These are phyloP conservation scores for Alauda arvensis DNA, from an alignment of 2,797 vertebrate genomes.

Conservation along the genomic window DNA sequence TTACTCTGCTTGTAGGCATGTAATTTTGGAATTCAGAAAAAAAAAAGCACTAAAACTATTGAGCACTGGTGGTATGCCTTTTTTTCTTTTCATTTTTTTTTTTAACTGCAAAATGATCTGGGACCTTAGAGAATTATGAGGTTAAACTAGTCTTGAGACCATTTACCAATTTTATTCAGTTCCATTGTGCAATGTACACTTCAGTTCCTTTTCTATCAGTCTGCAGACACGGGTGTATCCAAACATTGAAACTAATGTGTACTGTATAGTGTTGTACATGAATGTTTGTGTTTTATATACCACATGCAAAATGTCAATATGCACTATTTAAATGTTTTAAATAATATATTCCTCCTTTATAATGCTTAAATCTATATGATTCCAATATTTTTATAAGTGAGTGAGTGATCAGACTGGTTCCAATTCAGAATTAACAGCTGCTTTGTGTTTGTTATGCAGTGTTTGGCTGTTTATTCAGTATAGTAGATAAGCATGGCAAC, in stretches of 20 bases:
- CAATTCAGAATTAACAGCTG: slow-evolving; percentile 82
- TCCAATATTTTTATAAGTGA: slow-evolving; percentile 85
- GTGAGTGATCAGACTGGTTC: slow-evolving; percentile 75
- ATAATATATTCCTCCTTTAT: slow-evolving; percentile 85
- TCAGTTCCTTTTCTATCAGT: slow-evolving; percentile 68
- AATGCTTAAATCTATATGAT: slow-evolving; percentile 83
- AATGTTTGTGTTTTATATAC: slow-evolving; percentile 81
- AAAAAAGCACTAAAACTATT: slow-evolving; percentile 51
- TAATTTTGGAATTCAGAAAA: slow-evolving; percentile 58
- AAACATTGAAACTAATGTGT: slow-evolving; percentile 75
- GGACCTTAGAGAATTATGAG: slow-evolving; percentile 80
- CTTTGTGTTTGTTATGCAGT: slow-evolving; percentile 73
- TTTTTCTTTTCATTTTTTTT: slow-evolving; percentile 1
- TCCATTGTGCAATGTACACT: slow-evolving; percentile 72
- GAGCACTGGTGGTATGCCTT: slow-evolving; percentile 68
- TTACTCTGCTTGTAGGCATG: slow-evolving; percentile 57
- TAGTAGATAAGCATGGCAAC: slow-evolving; percentile 86
- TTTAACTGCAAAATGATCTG: slow-evolving; percentile 52
- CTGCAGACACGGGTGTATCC: slow-evolving; percentile 69
- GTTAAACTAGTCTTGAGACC: slow-evolving; percentile 77
- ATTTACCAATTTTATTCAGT: slow-evolving; percentile 74
- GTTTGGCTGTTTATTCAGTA: slow-evolving; percentile 75
- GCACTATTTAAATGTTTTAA: slow-evolving; percentile 85
- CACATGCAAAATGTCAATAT: slow-evolving; percentile 81
- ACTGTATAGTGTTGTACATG: slow-evolving; percentile 80